Conservation (phyloP, 2,888 invertebrate species). For the Dicycla oo region DNA sequence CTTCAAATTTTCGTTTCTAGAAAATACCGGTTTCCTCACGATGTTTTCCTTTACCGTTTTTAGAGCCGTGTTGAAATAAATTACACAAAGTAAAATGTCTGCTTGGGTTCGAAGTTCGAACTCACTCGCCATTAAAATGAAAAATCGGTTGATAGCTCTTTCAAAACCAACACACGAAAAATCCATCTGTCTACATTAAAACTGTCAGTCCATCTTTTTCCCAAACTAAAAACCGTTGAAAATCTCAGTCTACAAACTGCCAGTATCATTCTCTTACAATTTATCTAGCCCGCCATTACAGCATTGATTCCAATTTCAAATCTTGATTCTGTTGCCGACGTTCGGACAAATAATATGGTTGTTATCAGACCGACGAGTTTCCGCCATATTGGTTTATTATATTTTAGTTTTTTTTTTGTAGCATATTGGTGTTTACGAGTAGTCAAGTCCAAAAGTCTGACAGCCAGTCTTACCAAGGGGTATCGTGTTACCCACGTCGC, state of each 20-base stretch:
- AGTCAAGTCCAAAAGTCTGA: neutral
- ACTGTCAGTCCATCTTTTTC: neutral
- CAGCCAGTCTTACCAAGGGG: neutral
- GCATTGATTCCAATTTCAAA: slow-evolving; percentile 63
- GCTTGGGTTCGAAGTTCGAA: too few species aligned
- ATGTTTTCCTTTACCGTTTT: neutral
- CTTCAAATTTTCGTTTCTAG: neutral
- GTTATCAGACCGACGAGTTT: slow-evolving; percentile 28
- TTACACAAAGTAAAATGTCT: neutral
- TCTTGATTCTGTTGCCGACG: slow-evolving; percentile 62
- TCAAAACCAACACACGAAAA: neutral
- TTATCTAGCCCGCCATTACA: slow-evolving; percentile 60
- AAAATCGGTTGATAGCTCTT: neutral
- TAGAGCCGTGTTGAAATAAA: neutral
- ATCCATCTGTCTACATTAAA: too few species aligned
- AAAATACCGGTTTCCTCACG: neutral
- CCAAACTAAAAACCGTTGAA: neutral
- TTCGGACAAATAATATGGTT: slow-evolving; percentile 58
- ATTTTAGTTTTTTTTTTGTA: neutral
- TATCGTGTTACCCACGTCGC: neutral
- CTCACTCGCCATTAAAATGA: neutral
- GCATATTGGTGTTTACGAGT: neutral
- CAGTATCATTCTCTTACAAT: slow-evolving; percentile 49
- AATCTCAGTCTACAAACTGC: slow-evolving; percentile 29
- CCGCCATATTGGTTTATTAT: slow-evolving; percentile 32